Percentiles rank a stretch among this genome's conserved stretches.
Conservation (phyloP, 2,888 invertebrate genomes). For the Hartigia nigra region DNA sequence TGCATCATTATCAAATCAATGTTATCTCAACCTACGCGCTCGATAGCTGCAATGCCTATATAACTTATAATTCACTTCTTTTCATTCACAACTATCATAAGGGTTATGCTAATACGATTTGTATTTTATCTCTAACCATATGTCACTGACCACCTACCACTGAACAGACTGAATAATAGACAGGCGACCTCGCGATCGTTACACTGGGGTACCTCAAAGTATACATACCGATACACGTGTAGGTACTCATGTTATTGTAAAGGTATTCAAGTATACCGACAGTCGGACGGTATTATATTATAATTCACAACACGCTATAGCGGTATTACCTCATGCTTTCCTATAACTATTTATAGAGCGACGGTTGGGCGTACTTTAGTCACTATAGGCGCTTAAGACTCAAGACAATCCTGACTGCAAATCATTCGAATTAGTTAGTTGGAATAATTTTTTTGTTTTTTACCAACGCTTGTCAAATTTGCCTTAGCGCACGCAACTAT, state of each 20-base stretch:
- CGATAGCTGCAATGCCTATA: constrained; percentile 11
- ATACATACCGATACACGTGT: constrained; percentile 5
- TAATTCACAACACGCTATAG: constrained; percentile 47
- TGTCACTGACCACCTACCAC: constrained; percentile 61
- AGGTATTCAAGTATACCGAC: not conserved
- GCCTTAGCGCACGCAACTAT: not conserved
- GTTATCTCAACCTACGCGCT: constrained; percentile 48
- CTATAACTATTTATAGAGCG: constrained; percentile 49
- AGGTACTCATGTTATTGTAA: not conserved
- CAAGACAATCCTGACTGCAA: not conserved
- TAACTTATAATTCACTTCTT: constrained; percentile 50
- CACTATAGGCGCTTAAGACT: not conserved
- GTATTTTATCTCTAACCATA: constrained; percentile 52
- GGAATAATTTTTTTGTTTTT: not conserved
- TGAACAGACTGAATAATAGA: constrained; percentile 44
- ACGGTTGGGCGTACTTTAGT: constrained; percentile 12
- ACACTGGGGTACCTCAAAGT: constrained; percentile 17
- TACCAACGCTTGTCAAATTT: not conserved
- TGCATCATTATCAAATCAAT: constrained; percentile 13
- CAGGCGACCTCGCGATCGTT: constrained; percentile 31
- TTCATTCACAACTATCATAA: constrained; percentile 48
- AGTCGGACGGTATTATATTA: constrained; percentile 43
- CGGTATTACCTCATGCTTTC: constrained; percentile 49
- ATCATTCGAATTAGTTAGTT: not conserved
- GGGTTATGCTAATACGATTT: constrained; percentile 56